Conservation (phyloP, 2,113 vertebrate species). For the Artemisiospiza belli region DNA sequence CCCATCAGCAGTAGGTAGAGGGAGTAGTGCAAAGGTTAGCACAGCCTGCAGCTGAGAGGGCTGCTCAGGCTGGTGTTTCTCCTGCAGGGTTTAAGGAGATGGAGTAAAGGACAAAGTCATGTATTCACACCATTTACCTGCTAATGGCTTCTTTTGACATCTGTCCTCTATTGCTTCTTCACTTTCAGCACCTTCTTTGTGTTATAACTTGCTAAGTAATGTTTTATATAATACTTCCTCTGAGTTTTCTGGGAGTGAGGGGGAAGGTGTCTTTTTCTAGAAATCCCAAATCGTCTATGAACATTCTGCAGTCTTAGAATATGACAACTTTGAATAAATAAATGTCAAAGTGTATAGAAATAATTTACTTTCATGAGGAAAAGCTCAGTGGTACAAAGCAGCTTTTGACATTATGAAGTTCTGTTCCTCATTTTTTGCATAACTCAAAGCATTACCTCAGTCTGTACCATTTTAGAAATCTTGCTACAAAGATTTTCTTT, state of each 20-base stretch:
- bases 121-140: neutral
- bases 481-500: neutral
- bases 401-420: neutral
- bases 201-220: neutral
- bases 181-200: neutral
- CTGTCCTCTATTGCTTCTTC: neutral
- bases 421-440: neutral
- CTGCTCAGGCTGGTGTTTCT: neutral
- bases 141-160: neutral
- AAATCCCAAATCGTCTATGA: neutral
- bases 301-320: neutral
- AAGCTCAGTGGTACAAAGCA: neutral
- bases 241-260: neutral
- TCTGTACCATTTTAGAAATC: neutral
- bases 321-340: neutral
- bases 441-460: neutral
- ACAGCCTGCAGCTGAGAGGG: neutral
- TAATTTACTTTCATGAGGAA: neutral
- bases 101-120: neutral
- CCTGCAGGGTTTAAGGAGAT: neutral
- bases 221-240: neutral
- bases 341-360: neutral
- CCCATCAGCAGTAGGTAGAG: neutral
- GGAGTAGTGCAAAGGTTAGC: neutral
- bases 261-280: neutral